Evolutionary conservation across 2,888 invertebrate species (phyloP).

Genomic region (Entomobrya proxima): DNA sequence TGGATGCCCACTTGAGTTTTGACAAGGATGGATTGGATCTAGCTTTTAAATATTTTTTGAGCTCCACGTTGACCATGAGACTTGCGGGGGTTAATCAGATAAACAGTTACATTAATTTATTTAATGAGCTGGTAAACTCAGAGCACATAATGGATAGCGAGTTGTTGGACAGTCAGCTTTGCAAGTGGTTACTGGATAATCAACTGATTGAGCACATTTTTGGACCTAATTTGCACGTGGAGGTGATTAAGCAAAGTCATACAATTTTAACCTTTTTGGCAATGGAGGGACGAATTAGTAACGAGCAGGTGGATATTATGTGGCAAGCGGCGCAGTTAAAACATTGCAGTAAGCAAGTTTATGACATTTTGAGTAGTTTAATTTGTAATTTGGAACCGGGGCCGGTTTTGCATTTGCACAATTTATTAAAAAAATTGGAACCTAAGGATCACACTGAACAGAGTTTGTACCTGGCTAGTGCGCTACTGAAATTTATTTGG

Average conservation of each 20-base stretch:
- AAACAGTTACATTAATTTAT: constrained; percentile 93
- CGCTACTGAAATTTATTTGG: constrained; percentile 94
- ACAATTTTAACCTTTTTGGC: constrained; percentile 94
- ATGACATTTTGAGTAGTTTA: constrained; percentile 91
- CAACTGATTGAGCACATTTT: constrained; percentile 95
- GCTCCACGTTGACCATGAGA: constrained; percentile 94
- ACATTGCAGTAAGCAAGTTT: constrained; percentile 95
- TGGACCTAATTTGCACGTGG: constrained; percentile 97
- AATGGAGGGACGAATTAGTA: constrained; percentile 92
- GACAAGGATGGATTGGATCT: constrained; percentile 92
- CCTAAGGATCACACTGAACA: constrained; percentile 94
- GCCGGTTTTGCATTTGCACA: constrained; percentile 92
- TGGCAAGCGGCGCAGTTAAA: constrained; percentile 97
- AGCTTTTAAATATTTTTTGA: constrained; percentile 97
- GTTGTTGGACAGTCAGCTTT: constrained; percentile 88
- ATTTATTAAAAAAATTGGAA: constrained; percentile 89
- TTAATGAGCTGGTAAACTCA: constrained; percentile 93
- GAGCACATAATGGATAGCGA: constrained; percentile 92
- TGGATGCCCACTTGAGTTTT: constrained; percentile 90
- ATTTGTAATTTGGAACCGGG: constrained; percentile 93
- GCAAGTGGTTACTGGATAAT: constrained; percentile 91
- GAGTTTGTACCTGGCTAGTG: constrained; percentile 93
- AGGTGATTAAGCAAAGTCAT: constrained; percentile 97
- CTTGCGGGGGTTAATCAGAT: constrained; percentile 95
- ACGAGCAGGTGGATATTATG: constrained; percentile 92